Percentiles rank a stretch among this genome's conserved stretches.
Conservation (phyloP, 2,113 vertebrate genomes). For the Tetrax tetrax region DNA sequence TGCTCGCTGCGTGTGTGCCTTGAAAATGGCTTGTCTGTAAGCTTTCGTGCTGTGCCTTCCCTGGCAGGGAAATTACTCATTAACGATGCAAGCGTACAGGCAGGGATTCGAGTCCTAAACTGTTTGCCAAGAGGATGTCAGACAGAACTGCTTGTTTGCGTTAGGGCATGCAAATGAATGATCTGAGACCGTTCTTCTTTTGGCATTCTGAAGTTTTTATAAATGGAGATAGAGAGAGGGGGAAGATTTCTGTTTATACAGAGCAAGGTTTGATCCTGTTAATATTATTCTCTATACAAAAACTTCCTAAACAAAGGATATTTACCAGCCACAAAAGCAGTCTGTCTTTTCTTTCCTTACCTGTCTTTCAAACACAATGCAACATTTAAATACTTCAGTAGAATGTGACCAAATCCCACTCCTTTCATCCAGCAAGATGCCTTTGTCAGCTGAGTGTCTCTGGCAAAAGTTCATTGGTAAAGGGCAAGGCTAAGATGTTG, state of each 20-base stretch:
- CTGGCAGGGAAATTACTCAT: constrained; percentile 26
- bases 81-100: not conserved
- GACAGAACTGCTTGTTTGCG: not conserved
- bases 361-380: not conserved
- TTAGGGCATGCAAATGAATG: not conserved
- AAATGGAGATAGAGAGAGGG: not conserved
- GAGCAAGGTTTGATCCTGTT: not conserved
- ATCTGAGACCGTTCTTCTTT: not conserved
- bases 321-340: constrained; percentile 25
- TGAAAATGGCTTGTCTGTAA: not conserved
- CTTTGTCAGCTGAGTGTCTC: not conserved
- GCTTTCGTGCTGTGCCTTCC: not conserved
- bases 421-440: not conserved
- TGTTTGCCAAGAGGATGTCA: constrained; percentile 13
- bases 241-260: constrained; percentile 18
- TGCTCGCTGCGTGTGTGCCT: not conserved
- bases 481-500: not conserved
- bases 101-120: not conserved
- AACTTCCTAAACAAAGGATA: constrained; percentile 27
- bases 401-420: not conserved
- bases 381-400: not conserved
- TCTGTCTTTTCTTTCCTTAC: constrained; percentile 7
- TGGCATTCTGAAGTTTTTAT: not conserved
- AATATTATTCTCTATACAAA: not conserved
- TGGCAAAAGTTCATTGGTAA: not conserved